Evolutionary conservation across 2,888 invertebrate genomes (phyloP).

Genomic region (Lasioglossum morio): DNA sequence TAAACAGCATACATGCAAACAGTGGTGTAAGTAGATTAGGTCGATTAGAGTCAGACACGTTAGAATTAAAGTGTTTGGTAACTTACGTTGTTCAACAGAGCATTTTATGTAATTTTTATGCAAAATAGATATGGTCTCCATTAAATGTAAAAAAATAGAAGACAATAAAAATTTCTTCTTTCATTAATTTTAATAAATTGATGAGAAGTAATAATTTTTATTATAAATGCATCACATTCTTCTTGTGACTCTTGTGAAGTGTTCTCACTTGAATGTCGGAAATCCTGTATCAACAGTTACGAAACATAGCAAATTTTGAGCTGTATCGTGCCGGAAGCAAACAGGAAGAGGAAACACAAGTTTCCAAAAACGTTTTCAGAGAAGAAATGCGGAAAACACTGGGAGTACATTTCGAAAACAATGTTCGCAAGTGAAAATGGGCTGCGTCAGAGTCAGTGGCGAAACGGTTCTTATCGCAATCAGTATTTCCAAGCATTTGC

Average conservation of each 20-base stretch:
- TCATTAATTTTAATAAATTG: neutral
- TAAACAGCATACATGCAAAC: neutral
- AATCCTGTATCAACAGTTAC: neutral
- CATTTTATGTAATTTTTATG: neutral
- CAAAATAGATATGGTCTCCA: neutral
- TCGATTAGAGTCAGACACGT: neutral
- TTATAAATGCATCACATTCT: neutral
- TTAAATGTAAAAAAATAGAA: neutral
- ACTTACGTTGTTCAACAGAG: neutral
- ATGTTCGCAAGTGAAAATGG: neutral
- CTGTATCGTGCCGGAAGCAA: neutral
- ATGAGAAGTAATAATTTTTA: neutral
- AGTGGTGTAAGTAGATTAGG: neutral
- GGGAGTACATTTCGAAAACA: neutral
- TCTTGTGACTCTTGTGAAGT: neutral
- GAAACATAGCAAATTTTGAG: neutral
- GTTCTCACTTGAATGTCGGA: neutral
- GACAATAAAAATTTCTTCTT: neutral
- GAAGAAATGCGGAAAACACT: neutral
- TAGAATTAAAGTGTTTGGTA: neutral
- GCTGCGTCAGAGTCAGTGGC: neutral
- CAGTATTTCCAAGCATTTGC: conserved; percentile 51
- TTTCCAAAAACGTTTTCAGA: neutral
- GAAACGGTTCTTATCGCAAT: conserved; percentile 43
- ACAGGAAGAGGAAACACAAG: neutral